Evolutionary conservation across 2,113 vertebrate species (phyloP), one percentile per base, ranked within the genome.

Genomic region (Leptocoma aspasia): DNA sequence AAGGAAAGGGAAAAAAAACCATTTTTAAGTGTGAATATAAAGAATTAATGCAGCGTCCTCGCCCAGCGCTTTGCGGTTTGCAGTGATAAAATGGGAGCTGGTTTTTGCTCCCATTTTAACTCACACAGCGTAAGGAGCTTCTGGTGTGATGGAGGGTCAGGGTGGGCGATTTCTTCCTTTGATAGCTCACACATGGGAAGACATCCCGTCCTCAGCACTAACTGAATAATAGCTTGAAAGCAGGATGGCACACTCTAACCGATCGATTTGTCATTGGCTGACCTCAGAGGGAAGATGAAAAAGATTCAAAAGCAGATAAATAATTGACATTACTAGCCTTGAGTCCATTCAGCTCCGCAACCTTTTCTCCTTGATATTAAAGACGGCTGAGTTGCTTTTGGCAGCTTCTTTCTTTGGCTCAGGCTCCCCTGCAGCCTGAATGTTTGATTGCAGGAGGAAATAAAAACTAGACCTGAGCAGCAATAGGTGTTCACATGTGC

Each of bases 221-320:
- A 70, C 68, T 45, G 86, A 92, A 82, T 79, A 96, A 91, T 92
- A 31, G 75, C 86, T 96, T 82, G 91, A 72, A 90, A 96, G 91
- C 91, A 86, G 90, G 64, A 81, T 90, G 85, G 57, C 61, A 31
- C 20, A 28, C 63, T 71, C 90, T 83, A 86, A 93, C 68, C 3
- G 27, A 90, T 95, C 22, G 56, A 94, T 96, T 96, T 93, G 93
- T 96, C 90, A 64, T 94, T 92, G 88, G 61, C 86, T 94, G 90
- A 94, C 93, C 95, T 69, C 53, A 56, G 85, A 95, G 82, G 72
- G 52, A 93, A 79, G 79, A 89, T 57, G 71, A 89, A 92, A 90
- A 93, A 95, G 92, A 90, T 92, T 92, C 88, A 89, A 57, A 95
- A 94, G 91, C 89, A 87, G 94, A 93, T 96, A 93, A 96, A 94